Base-by-base conservation (phyloP, 2,113 vertebrate genomes). In the Gallinago paraguaiae region DNA sequence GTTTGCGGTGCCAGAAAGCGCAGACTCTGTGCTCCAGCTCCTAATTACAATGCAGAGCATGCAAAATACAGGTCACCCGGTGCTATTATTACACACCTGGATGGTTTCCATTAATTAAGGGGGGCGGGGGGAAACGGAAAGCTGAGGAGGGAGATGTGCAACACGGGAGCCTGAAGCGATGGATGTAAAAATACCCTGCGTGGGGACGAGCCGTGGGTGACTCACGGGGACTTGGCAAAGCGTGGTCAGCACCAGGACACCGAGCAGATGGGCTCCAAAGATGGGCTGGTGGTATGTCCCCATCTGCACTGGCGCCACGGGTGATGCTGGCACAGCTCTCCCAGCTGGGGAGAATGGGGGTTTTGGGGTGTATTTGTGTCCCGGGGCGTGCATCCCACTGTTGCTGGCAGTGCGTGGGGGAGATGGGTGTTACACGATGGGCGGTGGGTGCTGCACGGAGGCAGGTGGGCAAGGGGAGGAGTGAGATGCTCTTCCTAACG, bases 1-100 rank as follows among this genome's bases (percentile, higher is more conserved):
- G 30, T 59, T 69, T 64, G 33, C 54, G 0, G 2, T 2, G 4
- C n/a, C 0, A 5, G 45, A 61, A 31, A 68, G 15, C 1, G 0
- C 4, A 1, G 46, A 28, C 51, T 54, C 53, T 19, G 20, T 35
- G 77, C 45, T 54, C 67, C 8, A 0, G 41, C 90, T 82, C 71
- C 92, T 82, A 74, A 35, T 56, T 67, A 70, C 35, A 17, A 35
- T 6, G 56, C 60, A 48, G 79, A 61, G 35, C 1, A 5, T 57
- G 88, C 79, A 75, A 28, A 75, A 37, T 67, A 68, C 92, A 45
- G 72, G 45, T 69, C 72, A 51, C 50, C 68, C 20, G 0, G 72
- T 0, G 25, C 92, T 64, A n/a, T 18, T 23, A 14, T 54, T 37
- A 35, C 74, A 88, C 28, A 82, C 76, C 92, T 77, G 84, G 59